Conservation (phyloP, 53 echinoderm and acorn worm genomes). For the Luidia sarsii region DNA sequence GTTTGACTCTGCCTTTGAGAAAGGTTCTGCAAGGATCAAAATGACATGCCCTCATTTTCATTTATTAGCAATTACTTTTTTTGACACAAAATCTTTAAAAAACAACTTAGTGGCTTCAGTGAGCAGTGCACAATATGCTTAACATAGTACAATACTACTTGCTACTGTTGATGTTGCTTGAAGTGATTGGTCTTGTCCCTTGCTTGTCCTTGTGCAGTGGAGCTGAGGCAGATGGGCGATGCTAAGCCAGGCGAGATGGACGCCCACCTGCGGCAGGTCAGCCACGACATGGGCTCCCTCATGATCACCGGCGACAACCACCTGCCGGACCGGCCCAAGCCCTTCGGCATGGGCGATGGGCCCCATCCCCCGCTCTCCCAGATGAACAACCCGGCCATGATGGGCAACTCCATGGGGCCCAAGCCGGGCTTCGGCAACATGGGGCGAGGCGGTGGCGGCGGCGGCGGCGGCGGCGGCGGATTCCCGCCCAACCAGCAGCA, state of each 20-base stretch:
- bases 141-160: no score
- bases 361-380: conserved; percentile 40
- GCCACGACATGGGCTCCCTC: conserved; percentile 66
- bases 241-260: conserved; percentile 54
- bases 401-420: conserved; percentile 66
- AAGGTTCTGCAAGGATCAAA: no score
- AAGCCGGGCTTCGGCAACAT: conserved; percentile 76
- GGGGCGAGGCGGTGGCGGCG: conserved; percentile 48
- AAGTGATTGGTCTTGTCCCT: background rate
- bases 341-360: conserved; percentile 40
- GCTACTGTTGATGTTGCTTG: no score
- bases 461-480: no score
- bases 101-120: no score
- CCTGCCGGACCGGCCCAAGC: conserved; percentile 56
- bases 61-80: no score
- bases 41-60: no score
- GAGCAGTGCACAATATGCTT: no score
- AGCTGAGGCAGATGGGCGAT: conserved; percentile 37
- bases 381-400: conserved; percentile 55
- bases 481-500: conserved; percentile 67
- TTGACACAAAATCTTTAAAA: no score
- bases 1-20: no score
- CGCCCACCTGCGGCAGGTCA: conserved; percentile 63
- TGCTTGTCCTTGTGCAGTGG: background rate
- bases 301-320: conserved; percentile 58